Conservation (phyloP, 2,113 vertebrate genomes). For the Numida meleagris region DNA sequence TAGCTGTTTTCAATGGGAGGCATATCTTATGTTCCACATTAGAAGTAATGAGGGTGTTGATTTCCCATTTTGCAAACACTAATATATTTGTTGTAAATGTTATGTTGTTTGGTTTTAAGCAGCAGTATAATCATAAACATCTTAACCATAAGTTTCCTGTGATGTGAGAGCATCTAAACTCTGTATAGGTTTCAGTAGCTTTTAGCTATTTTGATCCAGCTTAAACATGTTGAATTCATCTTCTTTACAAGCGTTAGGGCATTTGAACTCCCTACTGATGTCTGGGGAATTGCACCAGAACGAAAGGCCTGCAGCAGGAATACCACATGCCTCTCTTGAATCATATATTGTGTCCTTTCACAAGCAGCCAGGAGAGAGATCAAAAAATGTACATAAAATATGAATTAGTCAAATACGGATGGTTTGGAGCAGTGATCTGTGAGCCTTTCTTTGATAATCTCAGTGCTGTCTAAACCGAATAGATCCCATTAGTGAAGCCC, state of each 20-base stretch:
- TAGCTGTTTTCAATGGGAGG: neutral
- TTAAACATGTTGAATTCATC: neutral
- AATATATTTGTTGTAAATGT: neutral
- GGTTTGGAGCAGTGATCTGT: neutral
- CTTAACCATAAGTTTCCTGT: neutral
- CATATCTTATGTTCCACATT: too few relatives aligned
- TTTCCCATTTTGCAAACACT: neutral
- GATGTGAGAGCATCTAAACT: accelerated
- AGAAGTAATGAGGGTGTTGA: neutral
- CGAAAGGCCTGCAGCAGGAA: neutral
- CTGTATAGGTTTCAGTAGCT: neutral
- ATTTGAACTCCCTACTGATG: too few relatives aligned
- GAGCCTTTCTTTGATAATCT: neutral
- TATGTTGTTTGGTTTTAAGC: neutral
- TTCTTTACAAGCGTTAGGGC: neutral
- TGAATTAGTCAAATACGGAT: neutral
- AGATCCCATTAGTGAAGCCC: neutral
- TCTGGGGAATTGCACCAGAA: accelerated
- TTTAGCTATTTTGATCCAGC: neutral
- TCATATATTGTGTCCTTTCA: neutral
- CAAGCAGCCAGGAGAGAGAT: neutral
- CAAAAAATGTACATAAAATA: neutral
- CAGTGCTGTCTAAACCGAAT: neutral
- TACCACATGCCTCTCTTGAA: neutral
- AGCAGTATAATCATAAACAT: neutral